phyloP scores from a whole-genome alignment of 2,113 vertebrate species.

The Sinocyclocheilus maitianheensis region DNA sequence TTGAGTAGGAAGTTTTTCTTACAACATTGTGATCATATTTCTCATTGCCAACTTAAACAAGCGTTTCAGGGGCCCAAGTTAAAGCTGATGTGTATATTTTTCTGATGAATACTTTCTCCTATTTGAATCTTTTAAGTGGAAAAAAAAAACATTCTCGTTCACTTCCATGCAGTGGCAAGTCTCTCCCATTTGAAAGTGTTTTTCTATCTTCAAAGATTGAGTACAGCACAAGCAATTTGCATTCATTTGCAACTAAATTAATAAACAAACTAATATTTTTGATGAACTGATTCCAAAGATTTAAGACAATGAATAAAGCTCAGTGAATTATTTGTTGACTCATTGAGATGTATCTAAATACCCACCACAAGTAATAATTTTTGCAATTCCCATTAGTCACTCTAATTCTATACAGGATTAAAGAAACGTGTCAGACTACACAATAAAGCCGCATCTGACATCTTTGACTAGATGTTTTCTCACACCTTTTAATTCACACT shows the following conservation, averaged over 20 bases:
- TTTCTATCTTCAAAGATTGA: background rate
- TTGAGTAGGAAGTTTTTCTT: constrained; percentile 21
- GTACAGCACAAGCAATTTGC: background rate
- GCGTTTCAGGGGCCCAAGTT: background rate
- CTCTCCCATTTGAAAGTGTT: background rate
- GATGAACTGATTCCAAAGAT: no score
- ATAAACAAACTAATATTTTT: no score
- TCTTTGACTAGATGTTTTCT: constrained; percentile 34
- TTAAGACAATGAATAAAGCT: no score
- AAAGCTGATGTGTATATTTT: background rate
- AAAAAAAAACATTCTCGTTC: no score
- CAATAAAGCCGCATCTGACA: constrained; percentile 2
- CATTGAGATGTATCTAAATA: no score
- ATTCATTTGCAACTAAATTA: background rate
- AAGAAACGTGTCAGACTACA: background rate
- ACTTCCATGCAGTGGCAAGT: no score
- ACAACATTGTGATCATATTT: constrained; percentile 23
- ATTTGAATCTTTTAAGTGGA: no score
- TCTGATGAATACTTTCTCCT: background rate
- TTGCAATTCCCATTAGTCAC: background rate
- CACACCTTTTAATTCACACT: constrained; percentile 32
- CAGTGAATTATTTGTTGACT: no score
- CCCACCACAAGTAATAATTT: no score
- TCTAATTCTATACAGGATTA: background rate
- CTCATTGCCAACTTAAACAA: constrained; percentile 4